These are phyloP conservation scores for pig (Sus scrofa) DNA, from an alignment of 2,113 vertebrate genomes.

Conservation along the genomic window DNA sequence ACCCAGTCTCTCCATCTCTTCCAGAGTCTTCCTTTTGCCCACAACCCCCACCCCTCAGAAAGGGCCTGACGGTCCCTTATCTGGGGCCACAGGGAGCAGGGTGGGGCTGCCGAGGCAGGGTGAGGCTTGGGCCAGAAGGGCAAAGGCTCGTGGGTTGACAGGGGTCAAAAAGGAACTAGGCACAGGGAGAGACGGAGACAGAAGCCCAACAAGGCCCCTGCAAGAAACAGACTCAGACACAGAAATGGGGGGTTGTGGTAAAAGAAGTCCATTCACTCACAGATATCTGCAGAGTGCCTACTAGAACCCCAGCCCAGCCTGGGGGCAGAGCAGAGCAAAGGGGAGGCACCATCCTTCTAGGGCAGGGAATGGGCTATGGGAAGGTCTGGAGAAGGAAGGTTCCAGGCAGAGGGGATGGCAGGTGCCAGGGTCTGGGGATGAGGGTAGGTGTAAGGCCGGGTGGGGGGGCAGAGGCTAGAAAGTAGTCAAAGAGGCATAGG, in stretches of 20 bases:
- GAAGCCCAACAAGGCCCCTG: not conserved
- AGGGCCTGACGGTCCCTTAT: conserved; percentile 65
- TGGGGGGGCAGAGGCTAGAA: no score
- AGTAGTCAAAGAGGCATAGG: not conserved
- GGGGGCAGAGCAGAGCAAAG: not conserved
- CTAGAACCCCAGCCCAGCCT: not conserved
- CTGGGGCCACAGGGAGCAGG: conserved; percentile 60
- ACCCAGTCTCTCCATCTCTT: not conserved
- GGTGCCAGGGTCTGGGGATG: not conserved
- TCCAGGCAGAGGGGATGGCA: not conserved
- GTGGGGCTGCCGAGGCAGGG: conserved; percentile 61
- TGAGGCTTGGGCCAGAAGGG: conserved; percentile 64
- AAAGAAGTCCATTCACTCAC: not conserved
- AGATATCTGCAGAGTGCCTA: not conserved
- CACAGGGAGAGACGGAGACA: not conserved
- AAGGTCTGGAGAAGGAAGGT: not conserved
- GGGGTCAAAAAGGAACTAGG: not conserved
- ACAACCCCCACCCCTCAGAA: not conserved
- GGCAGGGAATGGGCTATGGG: not conserved
- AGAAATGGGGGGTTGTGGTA: no score
- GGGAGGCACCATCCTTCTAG: not conserved
- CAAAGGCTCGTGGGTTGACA: conserved; percentile 55
- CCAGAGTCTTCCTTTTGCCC: not conserved
- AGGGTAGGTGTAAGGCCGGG: not conserved
- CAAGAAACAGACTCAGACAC: not conserved